Conservation (phyloP, 53 echinoderm and acorn worm species). For the Zoroaster sp. region DNA sequence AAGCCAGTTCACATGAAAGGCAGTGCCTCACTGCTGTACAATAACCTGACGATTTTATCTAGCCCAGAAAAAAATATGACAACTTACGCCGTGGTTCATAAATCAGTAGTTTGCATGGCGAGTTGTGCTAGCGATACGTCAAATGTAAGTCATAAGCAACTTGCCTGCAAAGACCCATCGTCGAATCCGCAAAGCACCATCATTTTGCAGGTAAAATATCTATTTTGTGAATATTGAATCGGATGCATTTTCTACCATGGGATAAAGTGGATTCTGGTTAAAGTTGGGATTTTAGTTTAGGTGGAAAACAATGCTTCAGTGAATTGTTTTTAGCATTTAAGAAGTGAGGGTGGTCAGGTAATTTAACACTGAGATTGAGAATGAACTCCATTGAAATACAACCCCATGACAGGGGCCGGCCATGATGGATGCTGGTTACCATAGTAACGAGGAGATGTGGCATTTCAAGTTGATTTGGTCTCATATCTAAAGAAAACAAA, state of each 20-base stretch:
- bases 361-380: too few species aligned
- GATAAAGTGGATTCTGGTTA: too few species aligned
- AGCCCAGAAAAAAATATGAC: slow-evolving; percentile 85
- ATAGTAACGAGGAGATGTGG: not conserved
- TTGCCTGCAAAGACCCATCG: slow-evolving; percentile 81
- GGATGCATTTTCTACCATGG: too few species aligned
- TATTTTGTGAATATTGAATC: too few species aligned
- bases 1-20: slow-evolving; percentile 93
- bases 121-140: slow-evolving; percentile 68
- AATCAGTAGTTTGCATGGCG: slow-evolving; percentile 84
- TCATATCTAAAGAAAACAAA: too few species aligned
- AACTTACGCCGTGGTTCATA: slow-evolving; percentile 92
- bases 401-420: too few species aligned
- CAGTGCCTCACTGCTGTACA: slow-evolving; percentile 89
- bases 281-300: too few species aligned
- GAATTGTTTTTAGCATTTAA: too few species aligned
- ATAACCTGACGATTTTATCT: slow-evolving; percentile 79
- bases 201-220: slow-evolving; percentile 82
- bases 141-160: slow-evolving; percentile 67
- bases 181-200: slow-evolving; percentile 60
- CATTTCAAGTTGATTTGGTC: not conserved
- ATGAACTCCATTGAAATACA: too few species aligned
- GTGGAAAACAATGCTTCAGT: too few species aligned
- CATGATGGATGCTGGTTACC: slow-evolving; percentile 4
- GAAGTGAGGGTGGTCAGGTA: too few species aligned